A percentile compares a stretch with the other conserved stretches of the same genome.
Conservation (phyloP, 2,888 invertebrate species). For the Baronia brevicornis region DNA sequence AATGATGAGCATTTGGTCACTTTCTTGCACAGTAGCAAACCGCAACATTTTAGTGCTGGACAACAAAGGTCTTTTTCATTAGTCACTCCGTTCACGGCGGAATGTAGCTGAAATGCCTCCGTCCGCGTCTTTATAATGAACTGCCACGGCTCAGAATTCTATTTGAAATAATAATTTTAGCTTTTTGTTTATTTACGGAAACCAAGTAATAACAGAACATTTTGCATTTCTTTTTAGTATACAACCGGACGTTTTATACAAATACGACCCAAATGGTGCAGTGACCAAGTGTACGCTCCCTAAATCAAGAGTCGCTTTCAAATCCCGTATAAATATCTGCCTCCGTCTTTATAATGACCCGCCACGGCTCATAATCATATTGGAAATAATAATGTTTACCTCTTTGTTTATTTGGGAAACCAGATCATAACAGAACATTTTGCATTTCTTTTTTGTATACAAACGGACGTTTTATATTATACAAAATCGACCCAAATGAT, state of each 20-base stretch:
- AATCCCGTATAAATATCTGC: too few relatives aligned
- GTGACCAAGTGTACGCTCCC: too few relatives aligned
- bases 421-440: conserved; percentile 8
- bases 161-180: conserved; percentile 7
- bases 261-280: too few relatives aligned
- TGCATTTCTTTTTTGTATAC: conserved; percentile 1
- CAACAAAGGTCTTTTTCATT: conserved; percentile 15
- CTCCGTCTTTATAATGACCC: conserved; percentile 13
- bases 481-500: too few relatives aligned
- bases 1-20: conserved; percentile 11
- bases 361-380: not conserved
- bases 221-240: conserved; percentile 1
- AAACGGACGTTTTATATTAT: conserved; percentile 4
- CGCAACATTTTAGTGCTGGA: conserved; percentile 1
- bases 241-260: conserved; percentile 3
- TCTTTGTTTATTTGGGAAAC: conserved; percentile 8
- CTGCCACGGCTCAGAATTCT: not conserved
- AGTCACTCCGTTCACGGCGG: not conserved
- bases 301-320: too few relatives aligned
- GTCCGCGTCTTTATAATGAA: conserved; percentile 13
- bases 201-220: conserved; percentile 9
- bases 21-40: conserved; percentile 8
- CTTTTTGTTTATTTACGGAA: conserved; percentile 9
- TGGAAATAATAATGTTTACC: conserved; percentile 6
- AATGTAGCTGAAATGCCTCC: conserved; percentile 3